phyloP scores from a whole-genome alignment of 2,113 vertebrate species.

The Apteryx mantelli region DNA sequence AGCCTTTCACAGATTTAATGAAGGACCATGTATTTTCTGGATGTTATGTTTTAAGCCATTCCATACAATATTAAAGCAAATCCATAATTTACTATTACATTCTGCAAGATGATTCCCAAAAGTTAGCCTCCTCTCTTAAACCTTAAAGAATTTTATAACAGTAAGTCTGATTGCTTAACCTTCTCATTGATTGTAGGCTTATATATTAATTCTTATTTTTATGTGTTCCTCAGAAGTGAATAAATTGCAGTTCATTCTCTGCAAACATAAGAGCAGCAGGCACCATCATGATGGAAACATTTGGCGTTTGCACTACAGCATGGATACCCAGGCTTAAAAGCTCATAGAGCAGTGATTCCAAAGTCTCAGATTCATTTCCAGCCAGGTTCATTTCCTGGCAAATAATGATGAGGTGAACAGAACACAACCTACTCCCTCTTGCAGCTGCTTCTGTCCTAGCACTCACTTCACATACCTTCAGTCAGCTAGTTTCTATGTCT shows the following conservation, averaged over 20 bases:
- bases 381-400: not conserved
- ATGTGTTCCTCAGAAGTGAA: not conserved
- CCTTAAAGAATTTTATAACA: not conserved
- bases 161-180: not conserved
- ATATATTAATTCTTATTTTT: not conserved
- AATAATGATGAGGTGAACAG: not conserved
- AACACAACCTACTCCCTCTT: not conserved
- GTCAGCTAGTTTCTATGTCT: constrained; percentile 1
- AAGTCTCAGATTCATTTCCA: not conserved
- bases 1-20: not conserved
- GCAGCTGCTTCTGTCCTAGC: not conserved
- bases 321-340: not conserved
- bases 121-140: not conserved
- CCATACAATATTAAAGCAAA: not conserved
- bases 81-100: not conserved
- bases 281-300: not conserved
- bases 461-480: not conserved
- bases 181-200: not conserved
- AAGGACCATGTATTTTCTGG: not conserved
- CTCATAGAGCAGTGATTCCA: not conserved
- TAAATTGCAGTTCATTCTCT: not conserved
- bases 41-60: not conserved
- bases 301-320: not conserved
- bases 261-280: not conserved
- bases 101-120: not conserved